Evolutionary conservation across 2,888 invertebrate species (phyloP).

Genomic region (Protophormia terraenovae): DNA sequence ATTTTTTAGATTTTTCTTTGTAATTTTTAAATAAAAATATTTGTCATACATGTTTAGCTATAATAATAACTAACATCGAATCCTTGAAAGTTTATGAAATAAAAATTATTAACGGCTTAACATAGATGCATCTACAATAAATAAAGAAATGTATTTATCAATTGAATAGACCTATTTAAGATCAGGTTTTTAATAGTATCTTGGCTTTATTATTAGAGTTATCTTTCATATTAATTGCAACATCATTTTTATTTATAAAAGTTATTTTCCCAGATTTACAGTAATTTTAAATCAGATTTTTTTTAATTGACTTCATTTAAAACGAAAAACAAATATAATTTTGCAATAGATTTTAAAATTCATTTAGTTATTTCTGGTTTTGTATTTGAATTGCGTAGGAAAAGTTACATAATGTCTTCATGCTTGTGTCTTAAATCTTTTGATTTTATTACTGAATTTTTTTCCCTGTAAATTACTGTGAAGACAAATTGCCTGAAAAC

Average conservation of each 20-base stretch:
- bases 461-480: neutral
- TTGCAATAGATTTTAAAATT: neutral
- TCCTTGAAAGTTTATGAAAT: constrained; percentile 25
- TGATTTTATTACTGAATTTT: constrained; percentile 51
- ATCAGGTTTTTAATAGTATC: no score
- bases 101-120: no score
- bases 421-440: constrained; percentile 59
- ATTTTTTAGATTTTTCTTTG: neutral
- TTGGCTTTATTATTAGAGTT: no score
- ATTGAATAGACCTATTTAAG: no score
- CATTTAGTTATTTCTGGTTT: neutral
- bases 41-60: neutral
- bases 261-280: neutral
- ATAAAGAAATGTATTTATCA: no score
- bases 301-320: constrained; percentile 18
- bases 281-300: constrained; percentile 1
- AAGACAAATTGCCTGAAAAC: neutral
- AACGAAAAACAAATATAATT: constrained; percentile 11
- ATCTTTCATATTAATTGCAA: neutral
- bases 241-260: neutral
- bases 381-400: constrained; percentile 13
- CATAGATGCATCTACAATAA: no score
- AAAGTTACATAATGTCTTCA: neutral
- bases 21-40: neutral
- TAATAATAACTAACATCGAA: neutral